These are phyloP conservation scores for Poeciliopsis turneri DNA, from an alignment of 2,797 vertebrate species.

Conservation along the genomic window DNA sequence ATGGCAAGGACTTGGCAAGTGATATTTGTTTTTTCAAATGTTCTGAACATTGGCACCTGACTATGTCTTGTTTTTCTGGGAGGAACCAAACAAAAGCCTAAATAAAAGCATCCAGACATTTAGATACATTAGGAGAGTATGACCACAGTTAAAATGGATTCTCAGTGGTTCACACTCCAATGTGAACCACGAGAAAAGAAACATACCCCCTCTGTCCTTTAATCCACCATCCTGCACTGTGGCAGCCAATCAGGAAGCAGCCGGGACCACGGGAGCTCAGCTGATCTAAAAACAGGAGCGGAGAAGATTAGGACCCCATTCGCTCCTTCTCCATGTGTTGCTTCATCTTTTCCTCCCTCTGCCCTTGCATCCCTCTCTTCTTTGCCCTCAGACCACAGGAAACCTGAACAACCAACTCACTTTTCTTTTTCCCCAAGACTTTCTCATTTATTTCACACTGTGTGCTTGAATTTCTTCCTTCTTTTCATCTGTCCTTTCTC, in stretches of 20 bases:
- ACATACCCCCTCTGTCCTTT: constrained; percentile 44
- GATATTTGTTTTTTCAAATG: neutral
- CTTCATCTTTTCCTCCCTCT: constrained; percentile 48
- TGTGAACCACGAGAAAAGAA: constrained; percentile 39
- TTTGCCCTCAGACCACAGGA: constrained; percentile 44
- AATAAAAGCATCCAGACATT: neutral
- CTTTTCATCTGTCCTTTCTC: constrained; percentile 24
- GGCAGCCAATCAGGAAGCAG: constrained; percentile 55
- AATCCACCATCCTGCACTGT: constrained; percentile 49
- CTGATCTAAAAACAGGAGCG: constrained; percentile 52
- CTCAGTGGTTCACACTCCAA: constrained; percentile 25
- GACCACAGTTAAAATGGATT: constrained; percentile 1
- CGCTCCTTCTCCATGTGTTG: constrained; percentile 49
- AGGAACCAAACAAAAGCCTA: neutral
- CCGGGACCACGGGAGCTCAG: constrained; percentile 50
- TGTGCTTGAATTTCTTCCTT: constrained; percentile 40
- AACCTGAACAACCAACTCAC: constrained; percentile 29
- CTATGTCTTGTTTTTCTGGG: neutral
- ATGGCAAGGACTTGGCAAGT: neutral
- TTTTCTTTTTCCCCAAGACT: constrained; percentile 28
- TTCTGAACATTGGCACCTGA: neutral
- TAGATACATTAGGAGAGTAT: neutral
- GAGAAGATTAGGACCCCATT: constrained; percentile 73
- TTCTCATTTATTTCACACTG: constrained; percentile 65
- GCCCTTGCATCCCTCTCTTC: constrained; percentile 24